Conservation (phyloP, 1,140 invertebrate genomes). For the Acromyrmex charruanus region DNA sequence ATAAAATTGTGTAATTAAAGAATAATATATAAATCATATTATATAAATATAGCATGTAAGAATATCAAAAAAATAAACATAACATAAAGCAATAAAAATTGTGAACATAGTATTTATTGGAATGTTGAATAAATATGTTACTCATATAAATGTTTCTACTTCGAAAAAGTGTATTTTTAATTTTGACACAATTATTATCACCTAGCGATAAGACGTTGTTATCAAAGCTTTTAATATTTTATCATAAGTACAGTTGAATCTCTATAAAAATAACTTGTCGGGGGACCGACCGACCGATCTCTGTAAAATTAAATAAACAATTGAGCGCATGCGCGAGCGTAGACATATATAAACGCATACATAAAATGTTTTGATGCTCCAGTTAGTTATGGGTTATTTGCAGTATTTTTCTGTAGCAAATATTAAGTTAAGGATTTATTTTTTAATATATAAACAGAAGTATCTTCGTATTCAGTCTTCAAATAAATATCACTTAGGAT, state of each 20-base stretch:
- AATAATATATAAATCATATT: too few species aligned
- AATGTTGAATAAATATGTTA: too few species aligned
- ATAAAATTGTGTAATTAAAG: too few species aligned
- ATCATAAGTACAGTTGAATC: neutral
- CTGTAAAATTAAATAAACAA: too few species aligned
- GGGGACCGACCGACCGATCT: too few species aligned
- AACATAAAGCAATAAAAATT: too few species aligned
- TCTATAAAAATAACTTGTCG: neutral
- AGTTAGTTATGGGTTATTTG: neutral
- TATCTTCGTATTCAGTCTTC: neutral
- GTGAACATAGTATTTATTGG: too few species aligned
- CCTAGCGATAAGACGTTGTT: neutral
- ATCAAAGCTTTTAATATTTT: neutral
- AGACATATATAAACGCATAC: neutral
- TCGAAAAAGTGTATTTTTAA: neutral
- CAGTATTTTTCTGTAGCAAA: neutral
- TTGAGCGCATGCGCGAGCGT: too few species aligned
- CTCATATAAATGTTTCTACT: too few species aligned
- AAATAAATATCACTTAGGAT: constrained; percentile 5
- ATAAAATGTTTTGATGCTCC: neutral
- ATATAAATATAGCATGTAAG: too few species aligned
- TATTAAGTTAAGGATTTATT: neutral
- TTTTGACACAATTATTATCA: neutral
- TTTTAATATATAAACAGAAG: neutral
- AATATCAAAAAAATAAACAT: too few species aligned